Evolutionary conservation across 2,888 invertebrate species (phyloP).

Genomic region (Drosophila cognata): DNA sequence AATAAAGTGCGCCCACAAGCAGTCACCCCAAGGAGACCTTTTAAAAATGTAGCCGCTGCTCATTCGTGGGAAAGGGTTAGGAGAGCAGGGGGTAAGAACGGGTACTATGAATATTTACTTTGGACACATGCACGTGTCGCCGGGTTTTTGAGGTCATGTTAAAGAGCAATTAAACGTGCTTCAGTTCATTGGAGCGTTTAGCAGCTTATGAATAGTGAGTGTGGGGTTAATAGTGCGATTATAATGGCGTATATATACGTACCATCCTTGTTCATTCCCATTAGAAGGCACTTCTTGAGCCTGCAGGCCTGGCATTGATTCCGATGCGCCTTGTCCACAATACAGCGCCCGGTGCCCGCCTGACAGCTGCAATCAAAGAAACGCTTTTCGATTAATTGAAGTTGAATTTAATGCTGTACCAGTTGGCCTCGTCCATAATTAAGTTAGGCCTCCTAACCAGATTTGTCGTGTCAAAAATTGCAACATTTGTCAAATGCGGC

Average conservation of each 20-base stretch:
- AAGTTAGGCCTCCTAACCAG: constrained; percentile 62
- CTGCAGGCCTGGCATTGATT: constrained; percentile 99
- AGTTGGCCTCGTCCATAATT: constrained; percentile 50
- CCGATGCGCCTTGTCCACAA: constrained; percentile 99
- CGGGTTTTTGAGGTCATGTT: constrained; percentile 60
- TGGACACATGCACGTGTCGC: constrained; percentile 62
- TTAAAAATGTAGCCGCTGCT: constrained; percentile 37
- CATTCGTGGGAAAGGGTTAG: constrained; percentile 56
- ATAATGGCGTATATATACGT: constrained; percentile 84
- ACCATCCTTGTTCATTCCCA: constrained; percentile 99
- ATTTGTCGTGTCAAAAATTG: constrained; percentile 75
- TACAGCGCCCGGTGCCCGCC: constrained; percentile 98
- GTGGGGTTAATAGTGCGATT: constrained; percentile 6
- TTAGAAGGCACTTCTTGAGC: constrained; percentile 98
- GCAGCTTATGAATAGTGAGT: constrained; percentile 46
- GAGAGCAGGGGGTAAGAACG: neutral
- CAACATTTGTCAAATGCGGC: constrained; percentile 75
- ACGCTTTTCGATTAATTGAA: constrained; percentile 50
- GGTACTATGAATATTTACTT: constrained; percentile 47
- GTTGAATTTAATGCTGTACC: constrained; percentile 22
- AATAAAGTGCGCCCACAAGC: constrained; percentile 61
- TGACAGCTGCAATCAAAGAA: constrained; percentile 91
- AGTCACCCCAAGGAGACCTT: constrained; percentile 22
- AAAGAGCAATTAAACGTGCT: constrained; percentile 74
- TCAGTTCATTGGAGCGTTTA: constrained; percentile 76